Evolutionary conservation across 1,140 invertebrate genomes (phyloP).

Genomic region (Drosophila arizonae): DNA sequence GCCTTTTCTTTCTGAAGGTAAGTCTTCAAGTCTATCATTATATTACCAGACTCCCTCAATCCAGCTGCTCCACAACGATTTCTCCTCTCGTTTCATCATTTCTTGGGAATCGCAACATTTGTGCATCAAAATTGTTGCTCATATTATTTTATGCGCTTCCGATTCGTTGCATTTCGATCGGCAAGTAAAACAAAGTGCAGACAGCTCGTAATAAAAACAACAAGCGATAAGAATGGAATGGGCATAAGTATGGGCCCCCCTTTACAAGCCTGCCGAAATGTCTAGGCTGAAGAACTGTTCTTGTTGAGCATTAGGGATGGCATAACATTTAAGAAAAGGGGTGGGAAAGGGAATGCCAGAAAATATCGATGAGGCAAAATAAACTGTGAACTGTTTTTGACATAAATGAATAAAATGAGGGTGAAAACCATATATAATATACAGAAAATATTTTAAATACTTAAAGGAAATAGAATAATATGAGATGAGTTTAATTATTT

Average conservation of each 20-base stretch:
- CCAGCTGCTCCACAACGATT: constrained; percentile 26
- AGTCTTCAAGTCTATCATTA: constrained; percentile 46
- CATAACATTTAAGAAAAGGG: neutral
- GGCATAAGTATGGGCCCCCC: no score
- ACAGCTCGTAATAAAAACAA: constrained; percentile 22
- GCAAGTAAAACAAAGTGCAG: constrained; percentile 65
- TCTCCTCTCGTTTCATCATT: constrained; percentile 1
- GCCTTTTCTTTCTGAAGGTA: constrained; percentile 90
- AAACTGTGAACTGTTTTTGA: no score
- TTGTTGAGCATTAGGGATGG: constrained; percentile 21
- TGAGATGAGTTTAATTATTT: no score
- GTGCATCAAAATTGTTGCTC: constrained; percentile 59
- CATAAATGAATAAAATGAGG: no score
- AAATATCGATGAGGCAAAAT: neutral
- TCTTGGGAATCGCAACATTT: constrained; percentile 73
- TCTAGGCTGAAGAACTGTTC: constrained; percentile 29
- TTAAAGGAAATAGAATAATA: no score
- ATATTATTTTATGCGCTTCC: constrained; percentile 79
- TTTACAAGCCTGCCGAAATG: constrained; percentile 20
- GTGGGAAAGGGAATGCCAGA: neutral
- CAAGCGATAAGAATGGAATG: constrained; percentile 10
- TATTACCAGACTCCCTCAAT: neutral
- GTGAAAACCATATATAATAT: no score
- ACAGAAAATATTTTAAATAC: no score
- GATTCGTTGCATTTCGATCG: constrained; percentile 73